Evolutionary conservation across 2,797 vertebrate genomes (phyloP).

Genomic region (Takifugu ocellatus): DNA sequence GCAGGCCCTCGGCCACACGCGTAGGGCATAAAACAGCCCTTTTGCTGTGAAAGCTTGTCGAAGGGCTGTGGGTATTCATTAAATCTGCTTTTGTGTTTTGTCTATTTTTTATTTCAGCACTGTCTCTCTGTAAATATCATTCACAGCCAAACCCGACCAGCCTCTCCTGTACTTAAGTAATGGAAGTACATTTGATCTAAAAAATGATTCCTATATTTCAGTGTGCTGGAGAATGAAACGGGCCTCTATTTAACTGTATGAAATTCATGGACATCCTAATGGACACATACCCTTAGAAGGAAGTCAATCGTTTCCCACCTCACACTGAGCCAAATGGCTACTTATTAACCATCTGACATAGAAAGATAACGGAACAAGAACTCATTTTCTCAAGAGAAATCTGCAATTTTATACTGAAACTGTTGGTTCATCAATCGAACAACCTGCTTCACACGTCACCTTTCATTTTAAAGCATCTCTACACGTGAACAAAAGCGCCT

Average conservation of each 20-base stretch:
- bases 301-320: constrained; percentile 13
- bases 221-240: constrained; percentile 9
- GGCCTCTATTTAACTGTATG: constrained; percentile 25
- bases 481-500: too few relatives aligned
- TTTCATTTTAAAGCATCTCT: too few relatives aligned
- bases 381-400: background rate
- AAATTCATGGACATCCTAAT: constrained; percentile 8
- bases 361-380: constrained; percentile 7
- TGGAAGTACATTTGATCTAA: background rate
- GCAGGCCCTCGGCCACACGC: constrained; percentile 13
- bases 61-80: constrained; percentile 2
- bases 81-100: background rate
- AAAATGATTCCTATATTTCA: constrained; percentile 7
- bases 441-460: too few relatives aligned
- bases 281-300: constrained; percentile 16
- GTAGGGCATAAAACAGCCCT: constrained; percentile 6
- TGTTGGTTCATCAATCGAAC: too few relatives aligned
- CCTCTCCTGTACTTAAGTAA: background rate
- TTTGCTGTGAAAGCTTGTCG: constrained; percentile 7
- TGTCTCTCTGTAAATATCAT: background rate
- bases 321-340: constrained; percentile 13
- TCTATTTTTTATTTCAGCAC: background rate
- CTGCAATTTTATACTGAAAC: too few relatives aligned
- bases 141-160: background rate
- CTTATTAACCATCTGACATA: constrained; percentile 26